phyloP scores from a whole-genome alignment of 2,113 vertebrate genomes.

The Pteropus alecto region DNA sequence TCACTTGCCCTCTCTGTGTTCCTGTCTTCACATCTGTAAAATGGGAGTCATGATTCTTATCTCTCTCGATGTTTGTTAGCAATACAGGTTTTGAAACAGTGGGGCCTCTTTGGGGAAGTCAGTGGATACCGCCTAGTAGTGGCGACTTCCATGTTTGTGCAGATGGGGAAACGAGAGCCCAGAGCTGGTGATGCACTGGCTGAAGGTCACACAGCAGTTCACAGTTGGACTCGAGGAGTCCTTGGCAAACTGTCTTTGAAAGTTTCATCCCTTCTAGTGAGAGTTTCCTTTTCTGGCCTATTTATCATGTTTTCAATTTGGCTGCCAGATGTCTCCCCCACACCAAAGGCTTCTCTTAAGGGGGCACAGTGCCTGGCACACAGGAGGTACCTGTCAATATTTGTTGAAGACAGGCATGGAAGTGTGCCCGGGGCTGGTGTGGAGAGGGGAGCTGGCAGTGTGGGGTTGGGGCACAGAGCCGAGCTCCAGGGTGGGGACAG shows the following conservation, averaged over 20 bases:
- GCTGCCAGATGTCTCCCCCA: not conserved
- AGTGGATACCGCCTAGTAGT: not conserved
- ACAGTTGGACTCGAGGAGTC: not conserved
- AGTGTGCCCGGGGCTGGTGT: not conserved
- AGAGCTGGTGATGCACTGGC: not conserved
- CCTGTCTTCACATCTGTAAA: not conserved
- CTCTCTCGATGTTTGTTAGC: not conserved
- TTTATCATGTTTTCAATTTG: not conserved
- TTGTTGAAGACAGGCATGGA: not conserved
- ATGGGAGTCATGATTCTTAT: not conserved
- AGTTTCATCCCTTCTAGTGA: not conserved
- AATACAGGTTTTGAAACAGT: not conserved
- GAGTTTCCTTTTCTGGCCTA: not conserved
- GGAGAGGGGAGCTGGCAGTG: not conserved
- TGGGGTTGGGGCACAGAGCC: not conserved
- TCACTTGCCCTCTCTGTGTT: not conserved
- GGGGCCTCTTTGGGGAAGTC: not conserved
- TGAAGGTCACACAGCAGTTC: not conserved
- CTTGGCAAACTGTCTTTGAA: not conserved
- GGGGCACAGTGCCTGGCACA: fast-evolving
- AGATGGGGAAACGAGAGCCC: fast-evolving
- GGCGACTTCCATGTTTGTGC: not conserved
- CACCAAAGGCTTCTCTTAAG: not conserved
- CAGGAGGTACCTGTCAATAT: not conserved
- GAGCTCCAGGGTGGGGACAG: too few species aligned